phyloP scores from a whole-genome alignment of 2,888 invertebrate genomes.

The Neoitamus cyanurus region DNA sequence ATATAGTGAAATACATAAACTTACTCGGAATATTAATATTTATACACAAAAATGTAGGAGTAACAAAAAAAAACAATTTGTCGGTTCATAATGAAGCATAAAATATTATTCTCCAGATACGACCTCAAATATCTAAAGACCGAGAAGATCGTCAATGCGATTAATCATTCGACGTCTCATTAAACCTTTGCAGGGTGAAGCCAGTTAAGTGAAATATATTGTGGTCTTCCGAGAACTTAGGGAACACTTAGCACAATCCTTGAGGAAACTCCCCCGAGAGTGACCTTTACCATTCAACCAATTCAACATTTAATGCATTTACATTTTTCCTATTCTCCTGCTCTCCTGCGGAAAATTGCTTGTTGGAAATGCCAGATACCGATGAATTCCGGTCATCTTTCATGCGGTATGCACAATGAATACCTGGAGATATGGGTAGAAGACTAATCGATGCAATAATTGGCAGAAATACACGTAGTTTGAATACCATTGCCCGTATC shows the following conservation, averaged over 20 bases:
- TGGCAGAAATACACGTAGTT: background rate
- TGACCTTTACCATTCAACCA: background rate
- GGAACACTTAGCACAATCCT: slow-evolving; percentile 3
- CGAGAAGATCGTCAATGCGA: background rate
- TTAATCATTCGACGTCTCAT: background rate
- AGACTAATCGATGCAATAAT: background rate
- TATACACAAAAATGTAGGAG: no score
- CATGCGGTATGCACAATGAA: background rate
- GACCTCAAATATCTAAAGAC: background rate
- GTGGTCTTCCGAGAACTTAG: slow-evolving; percentile 1
- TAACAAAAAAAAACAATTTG: no score
- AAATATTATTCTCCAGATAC: background rate
- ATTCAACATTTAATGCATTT: background rate
- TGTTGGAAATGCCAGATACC: background rate
- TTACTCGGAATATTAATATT: no score
- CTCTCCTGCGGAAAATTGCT: background rate
- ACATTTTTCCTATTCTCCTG: background rate
- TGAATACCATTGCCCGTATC: background rate
- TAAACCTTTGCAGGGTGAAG: background rate
- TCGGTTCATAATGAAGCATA: no score
- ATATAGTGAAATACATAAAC: no score
- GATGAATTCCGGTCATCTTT: background rate
- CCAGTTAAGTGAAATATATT: slow-evolving; percentile 16
- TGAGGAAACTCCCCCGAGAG: background rate
- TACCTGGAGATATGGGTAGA: background rate